Percentiles rank a stretch among this genome's conserved stretches.
Evolutionary conservation across 2,888 invertebrate species (phyloP).

Genomic region (Dorcus parallelipipedus): DNA sequence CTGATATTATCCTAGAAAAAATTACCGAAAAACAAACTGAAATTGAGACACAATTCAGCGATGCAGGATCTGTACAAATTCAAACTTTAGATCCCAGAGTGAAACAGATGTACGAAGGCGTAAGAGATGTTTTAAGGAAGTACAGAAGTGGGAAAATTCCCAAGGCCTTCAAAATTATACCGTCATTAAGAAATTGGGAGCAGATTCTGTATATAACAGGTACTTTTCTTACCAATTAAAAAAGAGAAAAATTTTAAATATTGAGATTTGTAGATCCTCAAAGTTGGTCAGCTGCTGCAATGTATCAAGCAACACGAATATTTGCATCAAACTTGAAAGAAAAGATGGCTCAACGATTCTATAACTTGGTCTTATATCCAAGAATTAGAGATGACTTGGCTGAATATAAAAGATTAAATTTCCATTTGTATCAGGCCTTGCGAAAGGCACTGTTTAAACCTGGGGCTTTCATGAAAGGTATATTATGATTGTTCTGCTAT

Average conservation of each 20-base stretch:
- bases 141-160: constrained; percentile 96
- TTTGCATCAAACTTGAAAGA: constrained; percentile 97
- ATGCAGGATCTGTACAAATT: constrained; percentile 69
- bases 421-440: constrained; percentile 93
- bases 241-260: neutral
- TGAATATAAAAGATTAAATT: constrained; percentile 93
- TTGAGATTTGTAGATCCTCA: constrained; percentile 67
- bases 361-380: constrained; percentile 88
- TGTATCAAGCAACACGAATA: constrained; percentile 93
- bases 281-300: constrained; percentile 96
- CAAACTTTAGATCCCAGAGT: constrained; percentile 83
- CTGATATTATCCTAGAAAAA: constrained; percentile 90
- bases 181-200: constrained; percentile 91
- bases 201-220: constrained; percentile 78
- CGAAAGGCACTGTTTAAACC: constrained; percentile 94
- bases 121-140: constrained; percentile 78
- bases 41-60: constrained; percentile 80
- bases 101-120: constrained; percentile 85
- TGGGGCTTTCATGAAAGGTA: constrained; percentile 94
- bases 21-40: constrained; percentile 91
- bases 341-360: constrained; percentile 94
- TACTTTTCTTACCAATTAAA: constrained; percentile 22
- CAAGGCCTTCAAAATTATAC: constrained; percentile 96
- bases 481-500: neutral
- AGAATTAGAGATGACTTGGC: constrained; percentile 91